Evolutionary conservation across 2,888 invertebrate species (phyloP).

Genomic region (Encarsia formosa): DNA sequence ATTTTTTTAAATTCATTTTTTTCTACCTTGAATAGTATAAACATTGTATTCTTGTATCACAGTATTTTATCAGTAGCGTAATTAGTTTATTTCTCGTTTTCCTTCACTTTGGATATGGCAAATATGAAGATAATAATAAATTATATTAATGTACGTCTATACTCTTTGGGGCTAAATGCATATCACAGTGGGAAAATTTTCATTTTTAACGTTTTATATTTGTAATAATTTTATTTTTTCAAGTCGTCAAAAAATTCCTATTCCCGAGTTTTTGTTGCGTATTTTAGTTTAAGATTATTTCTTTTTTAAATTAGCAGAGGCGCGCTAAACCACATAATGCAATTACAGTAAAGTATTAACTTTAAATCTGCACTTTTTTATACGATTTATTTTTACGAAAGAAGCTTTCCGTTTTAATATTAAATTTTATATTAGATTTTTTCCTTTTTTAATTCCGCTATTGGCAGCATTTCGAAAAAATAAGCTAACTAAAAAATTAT

Average conservation of each 20-base stretch:
- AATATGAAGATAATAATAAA: constrained; percentile 48
- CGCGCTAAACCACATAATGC: constrained; percentile 35
- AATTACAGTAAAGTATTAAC: constrained; percentile 17
- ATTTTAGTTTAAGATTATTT: constrained; percentile 26
- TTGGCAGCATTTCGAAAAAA: constrained; percentile 33
- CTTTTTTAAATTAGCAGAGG: constrained; percentile 37
- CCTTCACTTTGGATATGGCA: constrained; percentile 49
- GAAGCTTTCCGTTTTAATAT: constrained; percentile 22
- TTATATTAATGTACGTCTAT: constrained; percentile 49
- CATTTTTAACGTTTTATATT: constrained; percentile 33
- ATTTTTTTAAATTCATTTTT: constrained; percentile 25
- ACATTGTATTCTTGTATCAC: constrained; percentile 49
- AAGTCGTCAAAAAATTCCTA: constrained; percentile 20
- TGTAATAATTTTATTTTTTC: constrained; percentile 29
- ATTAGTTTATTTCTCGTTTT: constrained; percentile 34
- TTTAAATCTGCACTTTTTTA: constrained; percentile 8
- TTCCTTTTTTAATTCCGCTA: constrained; percentile 6
- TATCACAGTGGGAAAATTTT: constrained; percentile 48
- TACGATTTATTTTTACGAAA: constrained; percentile 30
- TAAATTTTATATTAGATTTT: background rate
- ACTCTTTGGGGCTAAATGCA: constrained; percentile 50
- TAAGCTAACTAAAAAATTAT: constrained; percentile 39
- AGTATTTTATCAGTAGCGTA: constrained; percentile 46
- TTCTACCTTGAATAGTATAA: constrained; percentile 45
- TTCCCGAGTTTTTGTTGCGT: constrained; percentile 18